A percentile compares a stretch with the other conserved stretches of the same genome.
Conservation (phyloP, 2,888 invertebrate genomes). For the Drosophila subquinaria region DNA sequence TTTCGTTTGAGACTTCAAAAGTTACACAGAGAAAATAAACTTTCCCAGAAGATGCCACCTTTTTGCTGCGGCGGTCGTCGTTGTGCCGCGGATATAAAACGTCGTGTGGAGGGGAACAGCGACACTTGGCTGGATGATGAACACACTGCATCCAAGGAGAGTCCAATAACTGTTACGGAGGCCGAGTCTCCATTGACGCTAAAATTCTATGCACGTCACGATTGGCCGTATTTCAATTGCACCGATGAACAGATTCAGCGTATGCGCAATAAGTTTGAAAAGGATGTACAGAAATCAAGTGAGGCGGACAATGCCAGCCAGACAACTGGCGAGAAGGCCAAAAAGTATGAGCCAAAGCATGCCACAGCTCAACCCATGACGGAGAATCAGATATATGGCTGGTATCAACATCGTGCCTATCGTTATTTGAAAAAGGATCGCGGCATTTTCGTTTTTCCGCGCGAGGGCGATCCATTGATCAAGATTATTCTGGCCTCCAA, state of each 20-base stretch:
- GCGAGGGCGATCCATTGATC: constrained; percentile 62
- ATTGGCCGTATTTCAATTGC: constrained; percentile 68
- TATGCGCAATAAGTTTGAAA: constrained; percentile 46
- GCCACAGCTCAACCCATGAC: constrained; percentile 60
- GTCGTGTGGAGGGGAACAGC: neutral
- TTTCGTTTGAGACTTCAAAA: constrained; percentile 7
- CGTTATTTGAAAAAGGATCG: constrained; percentile 60
- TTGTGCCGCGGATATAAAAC: constrained; percentile 56
- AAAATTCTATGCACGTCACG: constrained; percentile 74
- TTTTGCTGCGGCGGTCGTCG: constrained; percentile 69
- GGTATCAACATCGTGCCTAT: constrained; percentile 65
- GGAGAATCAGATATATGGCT: constrained; percentile 70
- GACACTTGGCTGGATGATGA: constrained; percentile 1
- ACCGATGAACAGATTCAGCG: constrained; percentile 39
- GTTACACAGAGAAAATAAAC: neutral
- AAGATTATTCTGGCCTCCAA: constrained; percentile 37
- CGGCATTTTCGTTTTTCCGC: constrained; percentile 65
- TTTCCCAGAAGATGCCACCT: constrained; percentile 56
- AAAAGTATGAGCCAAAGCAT: constrained; percentile 47
- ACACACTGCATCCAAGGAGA: neutral
- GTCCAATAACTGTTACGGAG: constrained; percentile 32
- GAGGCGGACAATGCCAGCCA: neutral
- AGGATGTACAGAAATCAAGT: constrained; percentile 6
- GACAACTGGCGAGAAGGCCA: neutral
- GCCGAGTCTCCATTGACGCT: constrained; percentile 61